Evolutionary conservation across 2,888 invertebrate species (phyloP), one percentile per base, ranked within the genome.

Genomic region (Amiota mariae): DNA sequence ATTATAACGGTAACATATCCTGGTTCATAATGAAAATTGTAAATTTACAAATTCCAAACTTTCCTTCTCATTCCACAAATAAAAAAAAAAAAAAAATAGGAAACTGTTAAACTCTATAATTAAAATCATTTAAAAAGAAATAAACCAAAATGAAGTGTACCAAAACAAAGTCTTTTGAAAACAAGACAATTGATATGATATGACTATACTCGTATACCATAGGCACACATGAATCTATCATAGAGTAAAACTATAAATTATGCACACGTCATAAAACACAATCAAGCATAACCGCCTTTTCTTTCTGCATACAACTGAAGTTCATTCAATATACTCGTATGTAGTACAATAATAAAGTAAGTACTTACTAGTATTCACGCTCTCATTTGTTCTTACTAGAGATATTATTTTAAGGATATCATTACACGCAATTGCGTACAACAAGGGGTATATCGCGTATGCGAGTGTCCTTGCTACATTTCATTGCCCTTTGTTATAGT

Each of bases 231-330:
- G 36, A 36, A 36, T 6, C 36, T 36, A 36, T 36, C 36, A 4
- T 6, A 2, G 36, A 36, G 36, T 48, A 18, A 47, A 57, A 70
- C 72, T 76, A 75, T 63, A 79, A 86, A 81, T 86, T 84, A 85
- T 76, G 75, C 74, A 81, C 83, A 83, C 84, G 84, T 83, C 80
- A 85, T 85, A 78, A 75, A 83, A 77, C 84, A 84, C 85, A 85
- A 85, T 83, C 79, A 86, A 78, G 84, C 86, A 81, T 86, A 85
- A 81, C 84, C 84, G 76, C 84, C 86, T 81, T 77, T 72, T 71
- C 63, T 51, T 48, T 72, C 48, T 76, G 59, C 77, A 6, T 36
- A 36, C 36, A 36, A 36, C 36, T 36, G 4, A 6, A 36, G 36
- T 36, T 36, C 36, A 36, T 36, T 36, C 36, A 36, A 4, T 36